Percentiles rank a stretch among this genome's conserved stretches.
Evolutionary conservation across 2,797 vertebrate species (phyloP).

Genomic region (Margarornis squamiger): DNA sequence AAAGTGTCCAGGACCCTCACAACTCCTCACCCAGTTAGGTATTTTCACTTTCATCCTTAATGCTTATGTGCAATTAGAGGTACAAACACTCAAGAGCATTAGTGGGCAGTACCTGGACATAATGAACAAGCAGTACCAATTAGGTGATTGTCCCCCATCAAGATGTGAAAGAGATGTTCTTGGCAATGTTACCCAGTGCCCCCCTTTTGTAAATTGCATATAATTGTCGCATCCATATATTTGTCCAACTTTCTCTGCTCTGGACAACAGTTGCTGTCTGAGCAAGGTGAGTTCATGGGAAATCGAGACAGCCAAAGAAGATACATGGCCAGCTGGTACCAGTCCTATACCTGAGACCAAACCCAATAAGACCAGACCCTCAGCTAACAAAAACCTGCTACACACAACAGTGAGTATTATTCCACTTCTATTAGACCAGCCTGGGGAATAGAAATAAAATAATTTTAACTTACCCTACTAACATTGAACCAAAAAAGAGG

Average conservation of each 20-base stretch:
- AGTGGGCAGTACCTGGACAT: not conserved
- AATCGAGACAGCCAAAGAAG: not conserved
- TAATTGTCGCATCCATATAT: not conserved
- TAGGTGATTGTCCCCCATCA: not conserved
- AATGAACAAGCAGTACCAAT: not conserved
- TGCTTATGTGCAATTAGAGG: not conserved
- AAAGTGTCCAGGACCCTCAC: not conserved
- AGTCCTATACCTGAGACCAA: not conserved
- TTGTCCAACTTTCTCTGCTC: not conserved
- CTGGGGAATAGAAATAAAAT: not conserved
- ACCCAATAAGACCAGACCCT: not conserved
- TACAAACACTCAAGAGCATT: not conserved
- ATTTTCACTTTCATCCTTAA: not conserved
- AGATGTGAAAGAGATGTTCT: not conserved
- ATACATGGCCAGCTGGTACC: not conserved
- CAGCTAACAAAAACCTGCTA: not conserved
- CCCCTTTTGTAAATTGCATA: not conserved
- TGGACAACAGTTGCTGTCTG: not conserved
- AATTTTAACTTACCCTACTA: not conserved
- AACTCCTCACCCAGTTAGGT: not conserved
- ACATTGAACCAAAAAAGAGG: rapidly evolving
- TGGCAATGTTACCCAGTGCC: not conserved
- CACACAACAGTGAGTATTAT: not conserved
- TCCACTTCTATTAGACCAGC: not conserved
- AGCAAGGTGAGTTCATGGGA: not conserved